Evolutionary conservation across 1,140 invertebrate species (phyloP), one percentile per base, ranked within the genome.

Genomic region (Aphelenchoides fujianensis): DNA sequence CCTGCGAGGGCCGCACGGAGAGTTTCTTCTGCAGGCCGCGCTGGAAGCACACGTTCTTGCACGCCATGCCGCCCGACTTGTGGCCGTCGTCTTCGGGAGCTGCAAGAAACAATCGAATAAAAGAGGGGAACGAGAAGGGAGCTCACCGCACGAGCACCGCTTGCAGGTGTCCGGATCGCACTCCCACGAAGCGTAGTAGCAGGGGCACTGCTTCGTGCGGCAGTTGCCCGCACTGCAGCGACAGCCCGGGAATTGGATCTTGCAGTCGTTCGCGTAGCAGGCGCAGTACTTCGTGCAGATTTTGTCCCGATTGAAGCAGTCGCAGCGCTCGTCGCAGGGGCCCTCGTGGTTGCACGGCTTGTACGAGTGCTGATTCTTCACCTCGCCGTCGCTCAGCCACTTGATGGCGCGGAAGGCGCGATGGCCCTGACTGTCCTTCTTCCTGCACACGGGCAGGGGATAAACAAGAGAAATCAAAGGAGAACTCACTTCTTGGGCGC

Each of bases 141-240:
- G 69, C 32, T 66, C 74, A 81, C 79, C 83, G n/a, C 95, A 94
- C 2, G 95, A 95, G 86, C 96, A 98, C 52, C 91, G 92, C 74
- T 91, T 90, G 87, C 96, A 98, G 16, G 98, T 87, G 88, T 98
- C 96, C 12, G 96, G 96, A 88, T 98, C 96, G 86, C 96, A 99
- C 88, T 98, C 96, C 37, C 96, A 88, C 36, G 96, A 93, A 7
- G 96, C 96, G 80, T 97, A 88, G 86, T 96, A 98, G 85, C 96
- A 98, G 1, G 95, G 95, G 83, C 96, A 98, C 62, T 80, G 32
- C 85, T 98, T 98, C 0, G 95, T 98, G 84, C 97, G 97, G 86
- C 96, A 98, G 83, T 95, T 92, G 31, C 77, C 77, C 12, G 94
- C 19, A 68, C 27, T 61, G 85, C 96, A 99, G 0, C 95, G 89